Base-by-base conservation (phyloP, 1,140 invertebrate species). In the Alviniconcha marisindica region DNA sequence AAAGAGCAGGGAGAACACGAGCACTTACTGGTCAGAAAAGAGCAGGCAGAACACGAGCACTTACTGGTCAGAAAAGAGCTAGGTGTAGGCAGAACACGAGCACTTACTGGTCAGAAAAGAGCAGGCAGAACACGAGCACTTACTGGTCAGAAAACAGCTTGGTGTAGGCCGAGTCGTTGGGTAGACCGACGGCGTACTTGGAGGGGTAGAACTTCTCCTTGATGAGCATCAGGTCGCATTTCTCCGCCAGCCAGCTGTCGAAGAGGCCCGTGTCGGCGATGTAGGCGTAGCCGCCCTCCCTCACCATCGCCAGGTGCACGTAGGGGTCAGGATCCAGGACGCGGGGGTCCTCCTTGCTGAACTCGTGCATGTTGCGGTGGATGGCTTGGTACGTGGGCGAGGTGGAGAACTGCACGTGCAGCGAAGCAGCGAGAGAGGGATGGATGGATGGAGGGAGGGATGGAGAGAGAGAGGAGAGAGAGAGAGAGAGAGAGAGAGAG, bases 111-210 rank as follows among this genome's bases (percentile, higher is more conserved):
- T n/a, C n/a, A n/a, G n/a, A n/a, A n/a, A n/a, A n/a, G n/a, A n/a
- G n/a, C n/a, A n/a, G n/a, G n/a, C n/a, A n/a, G n/a, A n/a, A n/a
- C n/a, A n/a, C n/a, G n/a, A n/a, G n/a, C n/a, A 83, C 88, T 87
- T 87, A 90, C 89, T 82, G 73, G 14, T 87, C 73, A 28, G 84
- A 86, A 51, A 90, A 88, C 10, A 87, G 66, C n/a, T 83, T 60
- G 28, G 81, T 86, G 48, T 87, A 87, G 5, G 86, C 84, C 15
- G 88, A 90, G 33, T 86, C 84, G n/a, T 88, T 88, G 2, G 84
- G 86, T 15, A 90, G 84, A 12, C 83, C 88, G 56, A 88, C 56
- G 0, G 82, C 89, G 51, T 88, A 88, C 21, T 86, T 78, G 18
- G 84, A 44, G 3, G 85, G 86, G 21, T 86, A 85, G 44, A 87